Conservation (phyloP, 1,140 invertebrate species). For the Drosophila nikananu region DNA sequence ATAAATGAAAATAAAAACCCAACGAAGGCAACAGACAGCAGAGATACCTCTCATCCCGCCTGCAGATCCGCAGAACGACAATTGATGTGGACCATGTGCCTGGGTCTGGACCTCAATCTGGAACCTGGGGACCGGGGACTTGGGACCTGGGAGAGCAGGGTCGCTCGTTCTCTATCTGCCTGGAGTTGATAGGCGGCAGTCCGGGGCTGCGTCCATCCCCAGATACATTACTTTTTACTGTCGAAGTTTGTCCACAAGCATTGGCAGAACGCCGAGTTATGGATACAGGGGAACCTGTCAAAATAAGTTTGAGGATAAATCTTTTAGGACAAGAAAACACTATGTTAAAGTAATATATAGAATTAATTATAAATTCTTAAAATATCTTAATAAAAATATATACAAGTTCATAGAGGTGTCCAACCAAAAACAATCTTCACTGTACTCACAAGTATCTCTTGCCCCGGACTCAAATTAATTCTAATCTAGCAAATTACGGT, state of each 20-base stretch:
- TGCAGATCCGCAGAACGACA: slow-evolving; percentile 71
- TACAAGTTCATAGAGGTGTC: not conserved
- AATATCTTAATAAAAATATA: not conserved
- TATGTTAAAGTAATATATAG: not conserved
- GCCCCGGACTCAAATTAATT: slow-evolving; percentile 70
- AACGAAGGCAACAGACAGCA: slow-evolving; percentile 66
- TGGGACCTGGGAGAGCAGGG: slow-evolving; percentile 5
- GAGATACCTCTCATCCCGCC: slow-evolving; percentile 29
- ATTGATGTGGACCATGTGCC: slow-evolving; percentile 74
- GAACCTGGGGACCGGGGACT: slow-evolving; percentile 12
- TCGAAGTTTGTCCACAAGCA: slow-evolving; percentile 56
- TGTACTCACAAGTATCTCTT: slow-evolving; percentile 30
- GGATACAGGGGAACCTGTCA: slow-evolving; percentile 17
- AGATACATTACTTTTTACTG: slow-evolving; percentile 65
- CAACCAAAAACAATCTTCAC: not conserved
- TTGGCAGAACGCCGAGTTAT: slow-evolving; percentile 40
- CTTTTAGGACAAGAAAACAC: no score
- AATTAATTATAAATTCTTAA: not conserved
- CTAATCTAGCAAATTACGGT: slow-evolving; percentile 80
- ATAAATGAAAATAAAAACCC: slow-evolving; percentile 82
- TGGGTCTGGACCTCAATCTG: slow-evolving; percentile 28
- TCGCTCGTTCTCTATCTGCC: slow-evolving; percentile 6
- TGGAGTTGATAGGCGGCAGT: slow-evolving; percentile 22
- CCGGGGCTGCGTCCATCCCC: slow-evolving; percentile 19
- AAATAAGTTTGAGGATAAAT: not conserved